Conservation (phyloP, 1,140 invertebrate species). For the Sarcophaga peregrina region DNA sequence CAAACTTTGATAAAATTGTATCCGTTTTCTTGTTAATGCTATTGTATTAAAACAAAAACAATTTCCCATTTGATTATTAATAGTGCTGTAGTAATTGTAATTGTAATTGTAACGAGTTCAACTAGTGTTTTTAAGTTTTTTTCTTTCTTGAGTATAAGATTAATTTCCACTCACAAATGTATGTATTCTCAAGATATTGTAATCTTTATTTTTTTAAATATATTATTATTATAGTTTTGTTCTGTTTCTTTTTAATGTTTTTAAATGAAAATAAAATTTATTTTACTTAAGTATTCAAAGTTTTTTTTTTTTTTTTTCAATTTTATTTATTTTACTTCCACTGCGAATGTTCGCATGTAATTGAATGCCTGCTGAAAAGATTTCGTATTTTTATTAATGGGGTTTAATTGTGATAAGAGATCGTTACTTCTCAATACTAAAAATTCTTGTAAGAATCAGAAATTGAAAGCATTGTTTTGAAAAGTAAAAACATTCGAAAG, state of each 20-base stretch:
- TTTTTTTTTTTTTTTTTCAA: background rate
- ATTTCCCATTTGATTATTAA: constrained; percentile 10
- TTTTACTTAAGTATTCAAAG: too few relatives aligned
- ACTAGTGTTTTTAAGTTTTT: too few relatives aligned
- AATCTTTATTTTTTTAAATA: too few relatives aligned
- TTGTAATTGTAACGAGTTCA: too few relatives aligned
- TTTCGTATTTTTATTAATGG: constrained; percentile 18
- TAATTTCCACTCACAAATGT: too few relatives aligned
- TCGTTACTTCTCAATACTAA: background rate
- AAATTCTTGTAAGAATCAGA: background rate
- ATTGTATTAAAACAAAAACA: background rate
- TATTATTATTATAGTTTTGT: too few relatives aligned
- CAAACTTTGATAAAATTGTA: background rate
- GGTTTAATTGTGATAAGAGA: constrained; percentile 3
- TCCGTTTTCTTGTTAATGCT: background rate
- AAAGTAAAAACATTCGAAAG: background rate
- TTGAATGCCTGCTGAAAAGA: background rate
- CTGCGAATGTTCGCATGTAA: constrained; percentile 10
- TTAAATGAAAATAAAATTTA: too few relatives aligned
- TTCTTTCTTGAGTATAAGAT: too few relatives aligned
- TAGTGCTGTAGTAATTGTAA: background rate
- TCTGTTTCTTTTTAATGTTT: too few relatives aligned
- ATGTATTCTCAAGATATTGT: too few relatives aligned
- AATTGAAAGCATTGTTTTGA: background rate
- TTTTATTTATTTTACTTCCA: background rate